Evolutionary conservation across 2,888 invertebrate genomes (phyloP).

Genomic region (Ectropis crepuscularia): DNA sequence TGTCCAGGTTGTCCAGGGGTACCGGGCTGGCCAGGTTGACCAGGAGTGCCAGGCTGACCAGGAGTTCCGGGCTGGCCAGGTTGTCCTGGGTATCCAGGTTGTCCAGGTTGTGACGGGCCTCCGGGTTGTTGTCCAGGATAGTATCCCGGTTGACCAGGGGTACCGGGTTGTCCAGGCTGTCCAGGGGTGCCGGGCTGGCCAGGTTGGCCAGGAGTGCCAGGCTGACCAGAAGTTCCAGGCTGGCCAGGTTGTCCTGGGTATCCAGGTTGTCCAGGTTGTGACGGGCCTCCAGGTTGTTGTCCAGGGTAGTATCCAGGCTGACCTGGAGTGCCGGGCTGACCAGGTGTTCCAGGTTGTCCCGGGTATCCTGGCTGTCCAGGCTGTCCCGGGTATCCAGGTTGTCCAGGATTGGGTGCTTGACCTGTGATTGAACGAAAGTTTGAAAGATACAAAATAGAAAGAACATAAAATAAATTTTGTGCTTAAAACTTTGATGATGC

Average conservation of each 20-base stretch:
- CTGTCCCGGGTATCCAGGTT: slow-evolving; percentile 28
- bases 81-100: slow-evolving; percentile 36
- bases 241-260: slow-evolving; percentile 37
- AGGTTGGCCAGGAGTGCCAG: slow-evolving; percentile 36
- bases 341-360: slow-evolving; percentile 42
- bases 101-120: slow-evolving; percentile 35
- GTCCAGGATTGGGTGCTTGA: background rate
- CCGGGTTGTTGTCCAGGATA: no score
- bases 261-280: slow-evolving; percentile 41
- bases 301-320: slow-evolving; percentile 19
- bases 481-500: no score
- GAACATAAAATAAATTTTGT: no score
- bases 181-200: slow-evolving; percentile 39
- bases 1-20: slow-evolving; percentile 39
- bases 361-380: slow-evolving; percentile 39
- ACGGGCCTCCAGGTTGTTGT: slow-evolving; percentile 45
- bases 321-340: slow-evolving; percentile 50
- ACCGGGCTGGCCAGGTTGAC: slow-evolving; percentile 36
- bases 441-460: no score
- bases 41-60: slow-evolving; percentile 30
- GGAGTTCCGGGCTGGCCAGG: slow-evolving; percentile 38
- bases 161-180: slow-evolving; percentile 34
- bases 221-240: slow-evolving; percentile 46
- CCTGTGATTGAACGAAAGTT: background rate
- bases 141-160: slow-evolving; percentile 48